A percentile compares a stretch with the other conserved stretches of the same genome.
phyloP scores from a whole-genome alignment of 2,113 vertebrate genomes.

The Calyptomena viridis region DNA sequence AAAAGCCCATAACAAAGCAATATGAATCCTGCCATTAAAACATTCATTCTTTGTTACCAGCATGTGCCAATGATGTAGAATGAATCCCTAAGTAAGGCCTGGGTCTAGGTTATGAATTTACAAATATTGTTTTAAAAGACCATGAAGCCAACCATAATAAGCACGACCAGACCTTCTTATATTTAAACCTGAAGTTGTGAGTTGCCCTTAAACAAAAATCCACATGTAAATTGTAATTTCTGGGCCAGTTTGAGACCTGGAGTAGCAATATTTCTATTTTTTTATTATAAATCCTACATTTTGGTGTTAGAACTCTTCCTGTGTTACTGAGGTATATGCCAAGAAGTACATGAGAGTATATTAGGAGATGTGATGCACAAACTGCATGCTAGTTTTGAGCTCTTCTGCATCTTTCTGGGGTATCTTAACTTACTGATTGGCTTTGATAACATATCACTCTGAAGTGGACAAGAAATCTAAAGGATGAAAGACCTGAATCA shows the following conservation, averaged over 20 bases:
- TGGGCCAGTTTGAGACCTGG: not conserved
- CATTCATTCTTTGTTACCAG: not conserved
- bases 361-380: not conserved
- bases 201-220: not conserved
- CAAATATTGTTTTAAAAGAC: not conserved
- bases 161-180: not conserved
- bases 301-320: not conserved
- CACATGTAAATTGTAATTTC: not conserved
- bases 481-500: not conserved
- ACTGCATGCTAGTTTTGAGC: not conserved
- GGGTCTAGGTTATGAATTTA: not conserved
- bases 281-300: not conserved
- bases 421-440: not conserved
- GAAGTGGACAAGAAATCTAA: not conserved
- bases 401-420: not conserved
- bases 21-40: not conserved
- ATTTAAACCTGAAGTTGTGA: not conserved
- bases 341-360: not conserved
- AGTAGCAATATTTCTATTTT: not conserved
- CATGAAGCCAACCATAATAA: not conserved
- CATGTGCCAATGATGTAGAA: not conserved
- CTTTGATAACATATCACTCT: not conserved
- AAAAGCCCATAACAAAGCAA: not conserved
- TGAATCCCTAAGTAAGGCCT: not conserved
- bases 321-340: not conserved